Conservation (phyloP, 35 echinoderm and acorn worm genomes). For the Ophiothrix spiculata region DNA sequence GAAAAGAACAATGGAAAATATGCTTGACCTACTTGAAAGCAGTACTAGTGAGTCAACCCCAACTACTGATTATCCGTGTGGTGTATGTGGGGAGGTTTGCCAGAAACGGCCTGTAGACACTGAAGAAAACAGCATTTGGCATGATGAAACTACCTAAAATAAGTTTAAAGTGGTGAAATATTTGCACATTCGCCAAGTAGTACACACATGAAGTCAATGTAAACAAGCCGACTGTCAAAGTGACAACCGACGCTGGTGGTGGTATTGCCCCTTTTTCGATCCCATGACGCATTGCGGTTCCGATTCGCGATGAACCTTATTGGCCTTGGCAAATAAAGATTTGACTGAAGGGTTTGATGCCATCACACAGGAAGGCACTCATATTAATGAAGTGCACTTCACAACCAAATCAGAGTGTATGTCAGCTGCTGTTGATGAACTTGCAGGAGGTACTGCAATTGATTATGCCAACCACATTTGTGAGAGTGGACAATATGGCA, state of each 20-base stretch:
- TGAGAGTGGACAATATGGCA: background rate
- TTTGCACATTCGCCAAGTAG: too few relatives aligned
- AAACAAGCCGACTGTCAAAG: too few relatives aligned
- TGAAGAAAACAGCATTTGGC: too few relatives aligned
- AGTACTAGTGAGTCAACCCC: background rate
- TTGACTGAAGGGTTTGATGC: slow-evolving; percentile 27
- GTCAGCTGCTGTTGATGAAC: slow-evolving; percentile 2
- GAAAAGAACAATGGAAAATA: slow-evolving; percentile 20
- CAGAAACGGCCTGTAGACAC: background rate
- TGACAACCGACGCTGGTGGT: too few relatives aligned
- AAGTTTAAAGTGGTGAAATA: too few relatives aligned
- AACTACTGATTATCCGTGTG: background rate
- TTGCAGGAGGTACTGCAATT: slow-evolving; percentile 16
- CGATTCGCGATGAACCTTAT: too few relatives aligned
- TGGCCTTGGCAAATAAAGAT: slow-evolving; percentile 4
- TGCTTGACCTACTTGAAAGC: background rate
- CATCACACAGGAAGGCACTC: slow-evolving; percentile 28
- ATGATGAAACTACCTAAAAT: too few relatives aligned
- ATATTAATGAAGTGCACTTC: slow-evolving; percentile 35
- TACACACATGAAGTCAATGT: too few relatives aligned
- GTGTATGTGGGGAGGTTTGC: slow-evolving; percentile 9
- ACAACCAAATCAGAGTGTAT: slow-evolving; percentile 19
- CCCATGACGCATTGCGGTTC: too few relatives aligned
- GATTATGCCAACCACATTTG: slow-evolving; percentile 13
- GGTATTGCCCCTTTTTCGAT: too few relatives aligned